Percentiles rank a stretch among this genome's conserved stretches.
Conservation (phyloP, 2,113 vertebrate species). For the pig (Sus scrofa) region T2T-Sscrofa CM000824.6:103975001-103975500, state of each 20-base stretch:
- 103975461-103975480: background rate
- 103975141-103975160: conserved; percentile 20
- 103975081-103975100: conserved; percentile 54
- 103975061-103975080: conserved; percentile 74
- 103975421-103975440: no score
- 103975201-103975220: no score
- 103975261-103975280: no score
- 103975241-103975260: no score
- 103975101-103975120: background rate
- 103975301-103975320: no score
- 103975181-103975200: background rate
- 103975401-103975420: no score
- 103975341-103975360: no score
- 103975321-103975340: no score
- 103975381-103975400: no score
- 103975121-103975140: background rate
- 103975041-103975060: conserved; percentile 98
- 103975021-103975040: conserved; percentile 97
- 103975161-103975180: background rate
- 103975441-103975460: background rate
- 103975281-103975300: no score
- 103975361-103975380: no score
- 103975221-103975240: no score
- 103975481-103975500: background rate
- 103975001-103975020: conserved; percentile 96